These are phyloP conservation scores for Hiodon tergisus DNA, from an alignment of 2,113 vertebrate species.

Conservation along the genomic window DNA sequence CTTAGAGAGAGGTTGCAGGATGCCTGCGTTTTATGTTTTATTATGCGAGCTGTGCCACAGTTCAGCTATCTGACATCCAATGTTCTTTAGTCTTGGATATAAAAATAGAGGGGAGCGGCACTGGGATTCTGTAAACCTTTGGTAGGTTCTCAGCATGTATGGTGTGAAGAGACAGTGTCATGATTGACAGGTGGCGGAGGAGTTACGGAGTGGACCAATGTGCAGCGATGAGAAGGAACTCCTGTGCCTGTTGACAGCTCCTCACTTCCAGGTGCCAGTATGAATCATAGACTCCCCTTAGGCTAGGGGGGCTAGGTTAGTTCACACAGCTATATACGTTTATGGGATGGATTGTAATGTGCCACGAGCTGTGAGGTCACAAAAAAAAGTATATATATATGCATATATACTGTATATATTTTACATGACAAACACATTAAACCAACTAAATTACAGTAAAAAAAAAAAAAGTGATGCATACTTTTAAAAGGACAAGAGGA, in stretches of 20 bases:
- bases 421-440: no score
- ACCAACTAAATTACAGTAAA: no score
- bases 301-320: no score
- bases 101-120: neutral
- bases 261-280: constrained; percentile 74
- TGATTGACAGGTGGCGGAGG: constrained; percentile 75
- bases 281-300: constrained; percentile 7
- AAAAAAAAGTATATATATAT: neutral
- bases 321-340: no score
- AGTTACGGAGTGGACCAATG: constrained; percentile 74
- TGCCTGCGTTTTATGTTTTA: no score
- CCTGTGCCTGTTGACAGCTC: constrained; percentile 77
- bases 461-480: neutral
- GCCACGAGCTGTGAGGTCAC: no score
- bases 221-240: constrained; percentile 79
- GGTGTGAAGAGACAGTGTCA: constrained; percentile 17
- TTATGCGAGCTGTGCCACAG: no score
- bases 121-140: neutral
- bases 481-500: neutral
- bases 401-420: neutral
- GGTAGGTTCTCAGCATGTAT: neutral
- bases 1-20: neutral
- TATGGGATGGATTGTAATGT: no score
- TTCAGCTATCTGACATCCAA: neutral
- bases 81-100: neutral